These are phyloP conservation scores for Archivesica marissinica DNA, from an alignment of 1,140 invertebrate species.

Conservation along the genomic window DNA sequence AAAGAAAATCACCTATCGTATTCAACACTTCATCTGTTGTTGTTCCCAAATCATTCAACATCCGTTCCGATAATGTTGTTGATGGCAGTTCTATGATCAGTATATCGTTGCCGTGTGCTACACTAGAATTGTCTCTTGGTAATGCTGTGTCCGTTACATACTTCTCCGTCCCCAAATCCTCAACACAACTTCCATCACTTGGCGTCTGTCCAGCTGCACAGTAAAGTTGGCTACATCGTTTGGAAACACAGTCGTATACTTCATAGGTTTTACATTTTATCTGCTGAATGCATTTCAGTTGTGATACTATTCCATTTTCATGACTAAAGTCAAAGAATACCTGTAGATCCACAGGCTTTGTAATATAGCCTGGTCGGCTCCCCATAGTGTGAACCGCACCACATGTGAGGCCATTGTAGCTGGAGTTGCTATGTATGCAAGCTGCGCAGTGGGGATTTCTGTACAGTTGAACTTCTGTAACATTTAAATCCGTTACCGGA, in stretches of 20 bases:
- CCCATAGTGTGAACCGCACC: background rate
- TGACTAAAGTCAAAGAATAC: background rate
- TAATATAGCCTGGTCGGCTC: background rate
- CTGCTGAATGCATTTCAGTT: background rate
- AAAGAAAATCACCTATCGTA: background rate
- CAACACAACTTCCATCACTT: background rate
- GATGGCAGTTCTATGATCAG: background rate
- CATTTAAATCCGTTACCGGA: background rate
- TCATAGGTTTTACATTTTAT: background rate
- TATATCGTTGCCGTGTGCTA: background rate
- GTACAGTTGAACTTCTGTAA: background rate
- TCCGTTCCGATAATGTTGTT: background rate
- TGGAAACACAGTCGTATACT: constrained; percentile 14
- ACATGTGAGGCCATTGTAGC: background rate
- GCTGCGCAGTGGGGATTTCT: constrained; percentile 26
- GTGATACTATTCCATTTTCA: background rate
- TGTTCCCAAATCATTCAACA: background rate
- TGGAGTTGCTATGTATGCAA: background rate
- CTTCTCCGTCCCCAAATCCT: too few relatives aligned
- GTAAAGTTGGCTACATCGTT: background rate
- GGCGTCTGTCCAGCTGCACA: background rate
- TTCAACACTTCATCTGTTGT: background rate
- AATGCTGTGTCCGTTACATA: too few relatives aligned
- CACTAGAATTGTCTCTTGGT: background rate
- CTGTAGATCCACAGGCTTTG: background rate